Percentiles rank a stretch among this genome's conserved stretches.
phyloP scores from a whole-genome alignment of 2,797 vertebrate species.

The Brachymystax lenok region DNA sequence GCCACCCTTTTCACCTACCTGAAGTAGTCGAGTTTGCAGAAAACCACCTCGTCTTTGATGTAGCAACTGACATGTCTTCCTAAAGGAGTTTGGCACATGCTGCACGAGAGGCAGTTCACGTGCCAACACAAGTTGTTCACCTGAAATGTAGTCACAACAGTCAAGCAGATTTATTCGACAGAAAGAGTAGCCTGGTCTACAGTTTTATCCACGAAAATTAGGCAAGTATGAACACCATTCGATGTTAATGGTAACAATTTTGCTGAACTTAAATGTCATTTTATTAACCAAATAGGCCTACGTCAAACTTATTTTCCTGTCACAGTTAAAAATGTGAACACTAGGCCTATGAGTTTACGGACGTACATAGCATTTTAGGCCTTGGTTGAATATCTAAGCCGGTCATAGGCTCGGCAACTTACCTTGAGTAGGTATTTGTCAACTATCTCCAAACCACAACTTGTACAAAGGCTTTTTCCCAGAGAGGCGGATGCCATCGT shows the following conservation, averaged over 20 bases:
- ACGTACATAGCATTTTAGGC: background rate
- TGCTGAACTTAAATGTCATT: background rate
- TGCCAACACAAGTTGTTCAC: conserved; percentile 97
- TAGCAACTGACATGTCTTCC: conserved; percentile 97
- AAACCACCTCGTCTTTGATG: conserved; percentile 94
- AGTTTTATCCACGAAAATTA: too few relatives aligned
- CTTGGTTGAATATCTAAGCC: background rate
- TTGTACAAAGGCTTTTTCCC: conserved; percentile 81
- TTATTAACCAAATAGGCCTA: background rate
- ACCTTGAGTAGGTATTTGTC: conserved; percentile 97
- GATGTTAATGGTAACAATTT: too few relatives aligned
- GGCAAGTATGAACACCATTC: too few relatives aligned
- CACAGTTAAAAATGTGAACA: background rate
- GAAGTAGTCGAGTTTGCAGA: conserved; percentile 99
- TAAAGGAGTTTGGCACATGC: conserved; percentile 90
- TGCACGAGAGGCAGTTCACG: conserved; percentile 93
- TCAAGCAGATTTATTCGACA: background rate
- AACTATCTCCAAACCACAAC: conserved; percentile 89
- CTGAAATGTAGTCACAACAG: conserved; percentile 59
- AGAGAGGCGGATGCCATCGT: conserved; percentile 70
- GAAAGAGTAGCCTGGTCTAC: too few relatives aligned
- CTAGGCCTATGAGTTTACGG: background rate
- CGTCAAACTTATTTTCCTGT: background rate
- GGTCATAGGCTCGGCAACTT: conserved; percentile 11
- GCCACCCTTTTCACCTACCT: conserved; percentile 62